A percentile compares a stretch with the other conserved stretches of the same genome.
Evolutionary conservation across 1,140 invertebrate genomes (phyloP).

Genomic region (Xylocopa sonorina): DNA sequence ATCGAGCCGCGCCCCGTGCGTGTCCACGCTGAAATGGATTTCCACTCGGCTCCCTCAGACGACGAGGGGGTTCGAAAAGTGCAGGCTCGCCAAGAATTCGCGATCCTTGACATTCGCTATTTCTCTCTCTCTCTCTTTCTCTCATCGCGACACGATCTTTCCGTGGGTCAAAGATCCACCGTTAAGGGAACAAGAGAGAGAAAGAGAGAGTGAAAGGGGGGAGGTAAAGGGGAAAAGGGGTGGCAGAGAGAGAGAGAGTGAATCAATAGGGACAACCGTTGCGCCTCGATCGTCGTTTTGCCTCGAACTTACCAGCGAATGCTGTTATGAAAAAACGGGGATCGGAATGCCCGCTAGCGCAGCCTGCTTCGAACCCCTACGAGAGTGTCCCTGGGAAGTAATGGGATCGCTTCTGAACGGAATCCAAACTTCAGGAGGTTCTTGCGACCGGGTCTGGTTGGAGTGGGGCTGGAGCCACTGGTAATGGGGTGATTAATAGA

Average conservation of each 20-base stretch:
- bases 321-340: not conserved
- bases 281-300: constrained; percentile 65
- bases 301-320: constrained; percentile 58
- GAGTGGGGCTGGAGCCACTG: not conserved
- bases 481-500: no score
- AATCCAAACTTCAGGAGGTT: not conserved
- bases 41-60: not conserved
- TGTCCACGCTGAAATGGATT: not conserved
- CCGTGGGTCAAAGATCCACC: constrained; percentile 25
- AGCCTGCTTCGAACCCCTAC: not conserved
- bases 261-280: constrained; percentile 72
- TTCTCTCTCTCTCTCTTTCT: not conserved
- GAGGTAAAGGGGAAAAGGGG: no score
- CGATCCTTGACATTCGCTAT: constrained; percentile 44
- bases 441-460: not conserved
- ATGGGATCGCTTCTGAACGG: not conserved
- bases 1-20: not conserved
- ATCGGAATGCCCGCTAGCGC: not conserved
- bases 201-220: no score
- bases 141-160: not conserved
- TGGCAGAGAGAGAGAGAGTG: constrained; percentile 34
- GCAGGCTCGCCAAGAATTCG: not conserved
- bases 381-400: not conserved
- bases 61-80: not conserved
- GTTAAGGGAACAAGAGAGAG: not conserved